Conservation (phyloP, 2,888 invertebrate species). For the Pristionchus exspectatus region DNA sequence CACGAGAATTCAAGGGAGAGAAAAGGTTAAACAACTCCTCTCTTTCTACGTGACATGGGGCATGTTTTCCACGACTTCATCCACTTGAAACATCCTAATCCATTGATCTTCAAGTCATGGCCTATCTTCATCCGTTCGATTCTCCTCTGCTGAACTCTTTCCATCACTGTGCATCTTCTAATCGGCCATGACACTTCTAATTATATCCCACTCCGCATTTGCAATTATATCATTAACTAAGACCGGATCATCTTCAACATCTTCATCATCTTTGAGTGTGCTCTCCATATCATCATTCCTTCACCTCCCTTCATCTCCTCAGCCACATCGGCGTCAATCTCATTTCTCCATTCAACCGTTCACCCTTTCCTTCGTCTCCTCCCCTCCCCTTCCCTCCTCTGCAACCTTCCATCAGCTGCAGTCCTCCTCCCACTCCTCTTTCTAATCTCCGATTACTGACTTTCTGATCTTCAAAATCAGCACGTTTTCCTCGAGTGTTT, state of each 20-base stretch:
- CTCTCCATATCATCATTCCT: background rate
- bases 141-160: background rate
- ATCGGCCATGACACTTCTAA: slow-evolving; percentile 6
- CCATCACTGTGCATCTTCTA: background rate
- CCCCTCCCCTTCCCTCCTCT: background rate
- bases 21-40: slow-evolving; percentile 6
- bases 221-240: background rate
- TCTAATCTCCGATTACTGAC: background rate
- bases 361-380: background rate
- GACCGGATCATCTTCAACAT: background rate
- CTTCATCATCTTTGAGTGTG: background rate
- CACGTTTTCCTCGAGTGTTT: slow-evolving; percentile 24
- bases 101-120: background rate
- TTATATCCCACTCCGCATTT: background rate
- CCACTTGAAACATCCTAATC: background rate
- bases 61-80: background rate
- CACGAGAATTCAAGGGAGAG: background rate
- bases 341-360: background rate
- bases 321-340: background rate
- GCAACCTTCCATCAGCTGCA: slow-evolving; percentile 1
- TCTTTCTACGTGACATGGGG: background rate
- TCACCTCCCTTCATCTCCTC: background rate
- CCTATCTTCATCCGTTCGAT: background rate
- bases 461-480: slow-evolving; percentile 21
- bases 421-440: background rate